A percentile compares a stretch with the other conserved stretches of the same genome.
Evolutionary conservation across 2,797 vertebrate genomes (phyloP).

Genomic region (Pangasius larnaudii): DNA sequence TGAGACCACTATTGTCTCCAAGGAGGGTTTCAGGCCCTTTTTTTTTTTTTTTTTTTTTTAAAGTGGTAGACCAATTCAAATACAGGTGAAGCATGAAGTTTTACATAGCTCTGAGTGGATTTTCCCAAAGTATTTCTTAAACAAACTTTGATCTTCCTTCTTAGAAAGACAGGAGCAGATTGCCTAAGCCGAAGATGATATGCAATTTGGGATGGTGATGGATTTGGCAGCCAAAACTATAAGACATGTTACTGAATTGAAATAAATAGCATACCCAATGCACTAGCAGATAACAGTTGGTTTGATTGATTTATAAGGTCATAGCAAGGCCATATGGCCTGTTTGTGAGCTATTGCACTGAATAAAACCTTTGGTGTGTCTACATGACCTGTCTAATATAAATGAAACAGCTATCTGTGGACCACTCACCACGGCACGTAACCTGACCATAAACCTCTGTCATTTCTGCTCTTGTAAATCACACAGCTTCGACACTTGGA

Average conservation of each 20-base stretch:
- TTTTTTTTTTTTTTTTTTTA: background rate
- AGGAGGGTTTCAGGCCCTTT: slow-evolving; percentile 24
- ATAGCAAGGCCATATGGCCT: background rate
- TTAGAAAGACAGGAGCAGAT: slow-evolving; percentile 15
- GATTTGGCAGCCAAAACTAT: background rate
- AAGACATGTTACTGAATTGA: background rate
- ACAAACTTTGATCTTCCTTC: slow-evolving; percentile 30
- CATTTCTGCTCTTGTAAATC: slow-evolving; percentile 47
- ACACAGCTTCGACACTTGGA: slow-evolving; percentile 33
- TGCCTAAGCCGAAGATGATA: slow-evolving; percentile 25
- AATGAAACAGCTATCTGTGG: background rate
- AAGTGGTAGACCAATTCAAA: slow-evolving; percentile 15
- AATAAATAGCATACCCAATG: background rate
- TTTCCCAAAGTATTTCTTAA: slow-evolving; percentile 20
- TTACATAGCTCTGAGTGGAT: slow-evolving; percentile 22
- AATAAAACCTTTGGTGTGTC: background rate
- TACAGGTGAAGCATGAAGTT: slow-evolving; percentile 18
- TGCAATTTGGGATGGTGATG: slow-evolving; percentile 27
- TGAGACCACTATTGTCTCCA: slow-evolving; percentile 44
- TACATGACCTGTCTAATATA: background rate
- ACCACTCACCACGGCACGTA: background rate
- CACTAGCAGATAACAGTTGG: background rate
- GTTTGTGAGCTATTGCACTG: background rate
- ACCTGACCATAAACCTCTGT: slow-evolving; percentile 38
- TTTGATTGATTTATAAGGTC: slow-evolving; percentile 9